These are phyloP conservation scores for Abscondita cerata DNA, from an alignment of 2,888 invertebrate species.

Conservation along the genomic window DNA sequence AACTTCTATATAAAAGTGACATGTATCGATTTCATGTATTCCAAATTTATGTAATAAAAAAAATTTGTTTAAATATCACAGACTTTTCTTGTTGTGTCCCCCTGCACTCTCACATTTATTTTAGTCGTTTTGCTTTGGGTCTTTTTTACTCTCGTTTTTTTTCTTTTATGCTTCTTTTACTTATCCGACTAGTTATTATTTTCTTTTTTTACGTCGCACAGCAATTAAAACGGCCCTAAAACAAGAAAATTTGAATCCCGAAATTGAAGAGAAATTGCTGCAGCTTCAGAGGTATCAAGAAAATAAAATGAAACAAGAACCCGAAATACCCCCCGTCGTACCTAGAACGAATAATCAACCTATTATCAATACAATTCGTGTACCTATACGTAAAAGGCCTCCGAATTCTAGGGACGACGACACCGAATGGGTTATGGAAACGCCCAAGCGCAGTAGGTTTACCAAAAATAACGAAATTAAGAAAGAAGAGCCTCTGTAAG, in stretches of 20 bases:
- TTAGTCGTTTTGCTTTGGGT: slow-evolving; percentile 56
- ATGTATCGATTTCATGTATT: slow-evolving; percentile 37
- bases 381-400: slow-evolving; percentile 51
- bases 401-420: slow-evolving; percentile 51
- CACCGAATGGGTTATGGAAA: slow-evolving; percentile 61
- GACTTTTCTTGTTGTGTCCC: slow-evolving; percentile 46
- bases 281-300: slow-evolving; percentile 88
- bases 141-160: slow-evolving; percentile 42
- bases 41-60: slow-evolving; percentile 42
- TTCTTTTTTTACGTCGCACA: slow-evolving; percentile 56
- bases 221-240: slow-evolving; percentile 92
- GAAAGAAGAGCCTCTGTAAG: slow-evolving; percentile 54
- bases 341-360: slow-evolving; percentile 26
- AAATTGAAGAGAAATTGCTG: slow-evolving; percentile 89
- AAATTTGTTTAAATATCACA: slow-evolving; percentile 31
- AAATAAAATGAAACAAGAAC: slow-evolving; percentile 73
- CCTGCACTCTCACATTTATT: slow-evolving; percentile 42
- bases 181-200: slow-evolving; percentile 18
- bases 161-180: slow-evolving; percentile 23
- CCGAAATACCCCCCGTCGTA: slow-evolving; percentile 50
- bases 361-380: slow-evolving; percentile 47
- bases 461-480: slow-evolving; percentile 47
- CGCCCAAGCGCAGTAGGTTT: slow-evolving; percentile 55
- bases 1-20: slow-evolving; percentile 23
- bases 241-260: slow-evolving; percentile 89